Conservation (phyloP, 30 jellyfish, hydroid and myxozoan genomes). For the Catostylus mosaicus region DNA sequence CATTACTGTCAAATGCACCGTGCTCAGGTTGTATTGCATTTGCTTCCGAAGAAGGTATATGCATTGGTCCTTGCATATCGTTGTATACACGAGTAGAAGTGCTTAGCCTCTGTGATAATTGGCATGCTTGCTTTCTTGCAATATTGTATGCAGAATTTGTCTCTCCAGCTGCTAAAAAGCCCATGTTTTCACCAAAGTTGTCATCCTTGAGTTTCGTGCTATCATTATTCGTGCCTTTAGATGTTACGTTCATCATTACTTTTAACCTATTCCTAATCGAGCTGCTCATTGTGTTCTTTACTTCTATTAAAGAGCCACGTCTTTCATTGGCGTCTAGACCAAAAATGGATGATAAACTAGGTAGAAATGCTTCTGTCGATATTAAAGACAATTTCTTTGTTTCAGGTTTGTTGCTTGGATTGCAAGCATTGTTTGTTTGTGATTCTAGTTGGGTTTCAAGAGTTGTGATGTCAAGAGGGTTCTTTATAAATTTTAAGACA, state of each 20-base stretch:
- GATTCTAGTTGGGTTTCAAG: background rate
- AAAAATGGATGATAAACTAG: slow-evolving; percentile 40
- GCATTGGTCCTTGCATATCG: background rate
- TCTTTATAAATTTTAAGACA: slow-evolving; percentile 39
- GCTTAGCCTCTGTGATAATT: background rate
- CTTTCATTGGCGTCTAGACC: slow-evolving; percentile 14
- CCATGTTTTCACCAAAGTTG: background rate
- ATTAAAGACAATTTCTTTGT: background rate
- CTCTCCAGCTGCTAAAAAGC: background rate
- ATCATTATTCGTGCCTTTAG: background rate
- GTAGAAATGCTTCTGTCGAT: slow-evolving; percentile 14
- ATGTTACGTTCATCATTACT: slow-evolving; percentile 9
- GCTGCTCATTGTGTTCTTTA: slow-evolving; percentile 22
- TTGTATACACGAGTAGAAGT: background rate
- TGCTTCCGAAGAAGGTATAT: slow-evolving; percentile 25
- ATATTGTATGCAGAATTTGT: background rate
- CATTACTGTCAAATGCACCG: background rate
- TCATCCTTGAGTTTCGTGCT: background rate
- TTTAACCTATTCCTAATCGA: slow-evolving; percentile 15
- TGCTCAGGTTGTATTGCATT: background rate
- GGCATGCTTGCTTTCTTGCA: background rate
- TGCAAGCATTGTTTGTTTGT: background rate
- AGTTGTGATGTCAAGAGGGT: slow-evolving; percentile 53
- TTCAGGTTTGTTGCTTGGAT: background rate
- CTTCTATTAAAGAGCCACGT: slow-evolving; percentile 5